Base-by-base conservation (phyloP, 1,140 invertebrate species). In the Caenorhabditis briggsae region DNA sequence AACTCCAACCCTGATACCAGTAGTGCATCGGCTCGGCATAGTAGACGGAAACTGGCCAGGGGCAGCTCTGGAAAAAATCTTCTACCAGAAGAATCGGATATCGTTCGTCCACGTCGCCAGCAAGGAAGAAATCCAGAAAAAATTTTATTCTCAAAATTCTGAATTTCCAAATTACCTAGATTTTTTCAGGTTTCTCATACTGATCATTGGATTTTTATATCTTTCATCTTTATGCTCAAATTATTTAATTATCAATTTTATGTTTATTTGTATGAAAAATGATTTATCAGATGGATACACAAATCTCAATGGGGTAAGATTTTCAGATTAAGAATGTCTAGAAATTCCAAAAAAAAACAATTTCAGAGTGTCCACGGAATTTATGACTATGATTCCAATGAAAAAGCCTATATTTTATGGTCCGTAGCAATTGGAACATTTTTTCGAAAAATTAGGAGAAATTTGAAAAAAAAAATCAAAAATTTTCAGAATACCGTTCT, bases 251-350 rank as follows among this genome's bases (percentile, higher is more conserved):
- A 85, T 85, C 20, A 70, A 85, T 61, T 85, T 85, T 25, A 85
- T 64, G 41, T 85, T 85, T 56, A 85, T 85, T 20, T 85, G 84
- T 53, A 85, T 85, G 84, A 65, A 74, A 70, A n/a, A 85, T 33
- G 65, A 85, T 43, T 55, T 74, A 23, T 59, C 61, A 20, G 58
- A 46, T 33, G 65, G 61, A 18, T 70, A 18, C 50, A 25, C n/a
- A 1, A 33, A 53, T 7, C 20, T 33, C 56, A 53, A 85, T 53
- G 70, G 46, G 9, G 70, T 78, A 25, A 50, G 46, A 9, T 53
- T 43, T 5, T 3, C 33, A 33, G 33, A 70, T 43, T n/a, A 9
- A 6, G 18, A 11, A 18, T 20, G 2, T 83, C 18, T 0, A 16
- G 16, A n/a, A n/a, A n/a, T 33, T 20, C n/a, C 12, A n/a, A 43